Conservation (phyloP, 1,140 invertebrate species). For the Drosophila equinoxialis region DNA sequence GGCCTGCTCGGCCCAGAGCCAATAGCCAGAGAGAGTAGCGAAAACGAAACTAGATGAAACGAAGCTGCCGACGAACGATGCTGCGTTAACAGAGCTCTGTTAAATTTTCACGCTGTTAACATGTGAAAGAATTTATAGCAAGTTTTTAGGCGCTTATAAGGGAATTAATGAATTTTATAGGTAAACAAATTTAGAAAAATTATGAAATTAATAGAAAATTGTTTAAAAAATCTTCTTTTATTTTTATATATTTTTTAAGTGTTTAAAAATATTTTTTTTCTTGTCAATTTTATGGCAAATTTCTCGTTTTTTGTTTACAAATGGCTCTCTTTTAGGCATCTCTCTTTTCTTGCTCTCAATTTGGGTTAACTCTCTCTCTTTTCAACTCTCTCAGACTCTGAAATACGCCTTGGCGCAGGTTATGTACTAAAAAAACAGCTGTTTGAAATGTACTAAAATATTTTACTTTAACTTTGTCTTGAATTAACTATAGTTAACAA, state of each 20-base stretch:
- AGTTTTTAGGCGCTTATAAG: constrained; percentile 30
- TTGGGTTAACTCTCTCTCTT: neutral
- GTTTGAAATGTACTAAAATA: neutral
- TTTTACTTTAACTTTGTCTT: neutral
- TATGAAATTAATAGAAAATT: neutral
- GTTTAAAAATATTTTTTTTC: neutral
- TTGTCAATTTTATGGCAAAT: constrained; percentile 50
- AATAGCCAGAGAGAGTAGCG: constrained; percentile 24
- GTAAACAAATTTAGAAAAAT: neutral
- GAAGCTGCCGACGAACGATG: constrained; percentile 3
- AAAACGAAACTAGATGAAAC: constrained; percentile 16
- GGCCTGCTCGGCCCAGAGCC: constrained; percentile 8
- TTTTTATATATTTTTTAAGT: neutral
- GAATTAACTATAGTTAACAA: neutral
- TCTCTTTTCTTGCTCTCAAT: constrained; percentile 8
- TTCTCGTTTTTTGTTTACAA: constrained; percentile 62
- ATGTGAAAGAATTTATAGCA: constrained; percentile 26
- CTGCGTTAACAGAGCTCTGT: constrained; percentile 42
- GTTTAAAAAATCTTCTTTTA: neutral
- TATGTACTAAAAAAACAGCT: constrained; percentile 7
- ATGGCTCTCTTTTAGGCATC: constrained; percentile 24
- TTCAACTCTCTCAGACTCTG: neutral
- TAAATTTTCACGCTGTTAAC: neutral
- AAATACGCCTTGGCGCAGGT: neutral
- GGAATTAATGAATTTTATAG: neutral